Evolutionary conservation across 2,888 invertebrate genomes (phyloP), one percentile per base, ranked within the genome.

Genomic region (Syrphus vitripennis): DNA sequence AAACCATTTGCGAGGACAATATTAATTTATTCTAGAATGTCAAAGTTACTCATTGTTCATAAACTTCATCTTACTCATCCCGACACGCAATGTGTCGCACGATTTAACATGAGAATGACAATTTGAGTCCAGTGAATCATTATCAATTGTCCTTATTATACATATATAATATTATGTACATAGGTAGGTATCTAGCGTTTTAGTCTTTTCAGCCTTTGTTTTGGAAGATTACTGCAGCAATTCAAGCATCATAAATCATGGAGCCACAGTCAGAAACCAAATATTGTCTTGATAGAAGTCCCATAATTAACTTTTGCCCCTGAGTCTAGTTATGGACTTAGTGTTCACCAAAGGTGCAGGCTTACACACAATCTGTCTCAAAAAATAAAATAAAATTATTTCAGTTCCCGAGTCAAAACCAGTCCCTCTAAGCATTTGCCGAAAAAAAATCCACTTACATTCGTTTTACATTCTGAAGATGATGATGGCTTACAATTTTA

Each of bases 181-280:
- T 19, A 1, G 3, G 10, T 12, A 4, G 19, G 24, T 24, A 16
- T 1, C 12, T 31, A 55, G 4, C 1, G 26, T 26, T 26, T 26
- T 26, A 12, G 34, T 40, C n/a, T 16, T 10, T 19, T 26, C 16
- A 31, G 16, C 29, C 29, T 31, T 57, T 57, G 16, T 34, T 57
- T 34, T 19, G 6, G 16, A 16, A 53, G 26, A 42, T 31, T 29
- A 12, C 80, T 81, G 50, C 75, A 59, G 70, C 42, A 76, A 80
- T 50, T 76, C 67, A 76, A 75, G 45, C 75, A 71, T 67, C 76
- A 84, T 84, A 84, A 84, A 81, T 84, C 84, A 84, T 40, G 5
- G 53, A 53, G 7, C 21, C 31, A 31, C 45, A 65, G 21, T 29
- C 16, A 42, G 4, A 45, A 34, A 34, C 45, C 63, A 40, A 24